A percentile compares a stretch with the other conserved stretches of the same genome.
Evolutionary conservation across 1,140 invertebrate genomes (phyloP).

Genomic region (Zaprionus inermis): DNA sequence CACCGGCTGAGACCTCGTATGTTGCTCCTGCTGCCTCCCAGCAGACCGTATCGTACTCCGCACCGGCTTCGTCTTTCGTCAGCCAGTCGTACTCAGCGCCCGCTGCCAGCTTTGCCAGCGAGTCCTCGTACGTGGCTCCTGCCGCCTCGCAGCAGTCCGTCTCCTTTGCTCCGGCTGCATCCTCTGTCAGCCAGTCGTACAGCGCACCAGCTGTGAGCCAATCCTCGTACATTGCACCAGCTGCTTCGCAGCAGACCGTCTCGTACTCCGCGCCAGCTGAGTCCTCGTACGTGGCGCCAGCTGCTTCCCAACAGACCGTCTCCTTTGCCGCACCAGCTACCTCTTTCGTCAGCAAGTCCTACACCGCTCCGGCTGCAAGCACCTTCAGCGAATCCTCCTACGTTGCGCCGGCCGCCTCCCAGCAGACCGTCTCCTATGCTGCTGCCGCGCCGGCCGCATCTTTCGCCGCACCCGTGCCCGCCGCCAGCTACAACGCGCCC

Average conservation of each 20-base stretch:
- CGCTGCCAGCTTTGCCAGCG: constrained; percentile 18
- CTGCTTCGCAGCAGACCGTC: constrained; percentile 35
- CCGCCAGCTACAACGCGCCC: constrained; percentile 34
- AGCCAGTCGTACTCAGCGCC: constrained; percentile 31
- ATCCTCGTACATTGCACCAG: constrained; percentile 42
- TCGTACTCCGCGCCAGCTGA: constrained; percentile 38
- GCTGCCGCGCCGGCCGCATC: constrained; percentile 39
- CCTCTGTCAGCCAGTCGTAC: constrained; percentile 29
- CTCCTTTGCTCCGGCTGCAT: constrained; percentile 39
- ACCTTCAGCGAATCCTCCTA: constrained; percentile 25
- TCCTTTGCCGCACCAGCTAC: constrained; percentile 33
- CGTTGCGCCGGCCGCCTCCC: constrained; percentile 37
- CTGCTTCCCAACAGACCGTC: constrained; percentile 35
- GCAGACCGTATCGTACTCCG: constrained; percentile 19
- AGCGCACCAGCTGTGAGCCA: constrained; percentile 24
- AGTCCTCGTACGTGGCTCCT: constrained; percentile 42
- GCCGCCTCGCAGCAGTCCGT: constrained; percentile 36
- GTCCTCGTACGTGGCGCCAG: constrained; percentile 42
- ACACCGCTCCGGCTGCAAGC: constrained; percentile 24
- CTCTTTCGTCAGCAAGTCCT: constrained; percentile 1
- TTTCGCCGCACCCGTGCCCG: constrained; percentile 29
- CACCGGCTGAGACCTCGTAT: constrained; percentile 15
- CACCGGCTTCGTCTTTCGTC: neutral
- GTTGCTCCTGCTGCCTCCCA: constrained; percentile 41
- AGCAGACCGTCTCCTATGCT: constrained; percentile 21